Base-by-base conservation (phyloP, 37 sponge, comb jelly and placozoan species). In the Eunapius fragilis region DNA sequence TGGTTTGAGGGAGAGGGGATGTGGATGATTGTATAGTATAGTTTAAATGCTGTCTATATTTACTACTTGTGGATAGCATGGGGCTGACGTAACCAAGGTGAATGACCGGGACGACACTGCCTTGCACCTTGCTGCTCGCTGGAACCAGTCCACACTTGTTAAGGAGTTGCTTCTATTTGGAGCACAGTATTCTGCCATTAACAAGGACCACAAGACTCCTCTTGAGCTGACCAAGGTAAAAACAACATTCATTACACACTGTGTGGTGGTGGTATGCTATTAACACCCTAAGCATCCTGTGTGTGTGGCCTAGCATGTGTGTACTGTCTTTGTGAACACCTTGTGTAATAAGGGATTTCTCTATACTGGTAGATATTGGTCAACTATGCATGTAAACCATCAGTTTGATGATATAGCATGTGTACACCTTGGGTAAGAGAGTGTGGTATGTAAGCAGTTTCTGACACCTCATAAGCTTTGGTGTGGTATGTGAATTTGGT, bases 71-170 rank as follows among this genome's bases (percentile, higher is more conserved):
- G 19, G 25, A 0, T 36, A 97, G 95, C 90, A 95, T 85, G 92
- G 89, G 37, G 95, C 94, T 85, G 85, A 93, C 91, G 91, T 93
- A 27, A 91, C 87, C 35, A 84, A 84, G 76, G 30, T 79, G 25
- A 90, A 97, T 87, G 30, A 70, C 68, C 86, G 91, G 11, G 96
- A 94, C 30, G 91, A 97, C 85, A 93, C 94, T 25, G 94, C 98
- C 9, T 84, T 97, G n/a, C 98, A 97, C 72, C 81, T 83, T 71
- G 97, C 97, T 50, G 90, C 97, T 37, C 79, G 95, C 26, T 95
- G 95, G 95, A 91, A 86, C 47, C 89, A 88, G 41, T 72, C 81
- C 0, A 19, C 34, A 10, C 68, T 95, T 37, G 95, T 91, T 10
- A 81, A 80, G 17, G 86, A 86, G 32, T 90, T 95, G 67, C 32